A percentile compares a stretch with the other conserved stretches of the same genome.
These are phyloP conservation scores for Murina feae DNA, from an alignment of 2,113 vertebrate species.

Conservation along the genomic window DNA sequence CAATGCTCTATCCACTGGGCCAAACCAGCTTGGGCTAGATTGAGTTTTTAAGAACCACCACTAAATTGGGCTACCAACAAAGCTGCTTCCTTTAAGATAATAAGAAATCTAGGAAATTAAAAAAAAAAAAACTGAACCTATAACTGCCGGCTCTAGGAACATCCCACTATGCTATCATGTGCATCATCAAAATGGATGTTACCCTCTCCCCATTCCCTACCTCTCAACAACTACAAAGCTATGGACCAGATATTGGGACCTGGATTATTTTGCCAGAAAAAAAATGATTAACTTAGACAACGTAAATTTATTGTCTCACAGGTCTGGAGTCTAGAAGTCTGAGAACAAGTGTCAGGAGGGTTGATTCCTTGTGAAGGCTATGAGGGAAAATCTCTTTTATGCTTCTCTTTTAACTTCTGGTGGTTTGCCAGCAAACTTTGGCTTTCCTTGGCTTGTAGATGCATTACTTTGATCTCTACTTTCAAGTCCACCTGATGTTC, in stretches of 20 bases:
- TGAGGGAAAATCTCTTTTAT: not conserved
- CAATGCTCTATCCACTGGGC: too few relatives aligned
- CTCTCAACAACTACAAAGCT: not conserved
- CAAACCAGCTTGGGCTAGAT: not conserved
- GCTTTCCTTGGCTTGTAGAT: not conserved
- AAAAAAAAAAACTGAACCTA: not conserved
- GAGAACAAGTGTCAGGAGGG: not conserved
- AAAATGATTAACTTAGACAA: not conserved
- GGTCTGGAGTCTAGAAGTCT: not conserved
- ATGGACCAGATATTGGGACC: not conserved
- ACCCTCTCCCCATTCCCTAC: accelerated
- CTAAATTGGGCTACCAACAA: not conserved
- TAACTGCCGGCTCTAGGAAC: not conserved
- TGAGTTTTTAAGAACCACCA: not conserved
- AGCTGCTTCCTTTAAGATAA: not conserved
- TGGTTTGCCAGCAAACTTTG: not conserved
- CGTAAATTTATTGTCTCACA: not conserved
- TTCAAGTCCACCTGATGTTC: not conserved
- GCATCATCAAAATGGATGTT: not conserved
- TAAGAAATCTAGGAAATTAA: not conserved
- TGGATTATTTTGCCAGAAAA: not conserved
- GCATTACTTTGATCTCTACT: not conserved
- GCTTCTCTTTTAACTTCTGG: not conserved
- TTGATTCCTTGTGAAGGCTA: not conserved
- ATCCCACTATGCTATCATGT: not conserved